Evolutionary conservation across 1,140 invertebrate species (phyloP).

Genomic region (Procambarus virginalis): DNA sequence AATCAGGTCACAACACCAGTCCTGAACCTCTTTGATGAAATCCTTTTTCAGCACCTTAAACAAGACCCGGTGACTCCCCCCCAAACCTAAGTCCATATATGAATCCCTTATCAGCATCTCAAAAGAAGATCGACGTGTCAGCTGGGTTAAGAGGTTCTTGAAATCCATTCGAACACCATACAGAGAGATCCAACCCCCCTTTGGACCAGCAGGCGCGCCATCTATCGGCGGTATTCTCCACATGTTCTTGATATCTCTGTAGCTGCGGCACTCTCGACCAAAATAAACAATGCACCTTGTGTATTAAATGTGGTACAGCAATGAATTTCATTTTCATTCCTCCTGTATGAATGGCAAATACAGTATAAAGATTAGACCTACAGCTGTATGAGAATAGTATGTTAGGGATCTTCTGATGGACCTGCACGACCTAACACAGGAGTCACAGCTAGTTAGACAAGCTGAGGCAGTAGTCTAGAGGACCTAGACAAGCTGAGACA

Average conservation of each 20-base stretch:
- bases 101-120: not conserved
- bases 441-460: too few species aligned
- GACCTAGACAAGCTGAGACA: too few species aligned
- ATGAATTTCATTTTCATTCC: slow-evolving; percentile 5
- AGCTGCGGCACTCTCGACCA: not conserved
- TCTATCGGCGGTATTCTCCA: not conserved
- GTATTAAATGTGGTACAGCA: slow-evolving; percentile 8
- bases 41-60: too few species aligned
- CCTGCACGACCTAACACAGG: too few species aligned
- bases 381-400: too few species aligned
- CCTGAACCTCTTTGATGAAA: too few species aligned
- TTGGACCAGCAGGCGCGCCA: not conserved
- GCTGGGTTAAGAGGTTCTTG: not conserved
- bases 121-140: not conserved
- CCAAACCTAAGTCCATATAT: not conserved
- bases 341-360: not conserved
- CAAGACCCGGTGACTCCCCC: not conserved
- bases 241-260: slow-evolving; percentile 8
- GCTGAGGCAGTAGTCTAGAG: too few species aligned
- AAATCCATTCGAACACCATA: not conserved
- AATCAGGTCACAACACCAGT: too few species aligned
- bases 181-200: not conserved
- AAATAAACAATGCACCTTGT: slow-evolving; percentile 8
- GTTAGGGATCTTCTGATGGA: too few species aligned
- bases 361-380: not conserved